Percentiles rank a stretch among this genome's conserved stretches.
Evolutionary conservation across 2,113 vertebrate species (phyloP).

Genomic region (Carassius carassius): DNA sequence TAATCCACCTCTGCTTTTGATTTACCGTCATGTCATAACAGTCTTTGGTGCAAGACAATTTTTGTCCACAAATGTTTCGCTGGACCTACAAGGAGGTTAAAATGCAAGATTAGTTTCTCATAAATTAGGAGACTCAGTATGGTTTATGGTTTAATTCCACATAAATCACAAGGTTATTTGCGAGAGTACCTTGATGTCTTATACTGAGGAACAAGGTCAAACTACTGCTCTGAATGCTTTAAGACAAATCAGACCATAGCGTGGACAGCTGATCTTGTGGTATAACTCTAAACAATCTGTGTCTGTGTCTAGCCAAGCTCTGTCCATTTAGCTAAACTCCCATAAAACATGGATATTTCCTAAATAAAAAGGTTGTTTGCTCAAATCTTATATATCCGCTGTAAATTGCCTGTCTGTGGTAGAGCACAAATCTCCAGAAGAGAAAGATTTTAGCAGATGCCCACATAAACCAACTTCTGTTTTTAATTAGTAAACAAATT

Average conservation of each 20-base stretch:
- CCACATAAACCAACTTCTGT: conserved; percentile 38
- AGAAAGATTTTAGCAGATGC: background rate
- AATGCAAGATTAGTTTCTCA: conserved; percentile 39
- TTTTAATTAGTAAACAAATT: conserved; percentile 61
- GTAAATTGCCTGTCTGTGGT: background rate
- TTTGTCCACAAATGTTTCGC: conserved; percentile 7
- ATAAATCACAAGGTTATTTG: conserved; percentile 47
- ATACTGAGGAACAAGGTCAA: conserved; percentile 28
- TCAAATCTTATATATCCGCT: background rate
- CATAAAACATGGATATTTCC: conserved; percentile 39
- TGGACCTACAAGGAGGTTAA: conserved; percentile 23
- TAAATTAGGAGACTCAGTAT: conserved; percentile 15
- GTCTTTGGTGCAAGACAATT: conserved; percentile 21
- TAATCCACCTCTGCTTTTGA: conserved; percentile 33
- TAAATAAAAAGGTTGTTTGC: conserved; percentile 24
- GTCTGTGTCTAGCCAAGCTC: conserved; percentile 40
- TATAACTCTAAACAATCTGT: conserved; percentile 40
- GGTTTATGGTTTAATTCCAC: conserved; percentile 48
- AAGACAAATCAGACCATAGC: conserved; percentile 35
- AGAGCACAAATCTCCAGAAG: background rate
- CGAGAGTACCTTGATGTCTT: conserved; percentile 30
- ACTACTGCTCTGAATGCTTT: conserved; percentile 33
- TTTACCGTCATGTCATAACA: conserved; percentile 41
- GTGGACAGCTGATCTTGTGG: conserved; percentile 30
- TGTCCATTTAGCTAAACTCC: conserved; percentile 12